Conservation (phyloP, 2,888 invertebrate species). For the Scaptomyza tumidula region DNA sequence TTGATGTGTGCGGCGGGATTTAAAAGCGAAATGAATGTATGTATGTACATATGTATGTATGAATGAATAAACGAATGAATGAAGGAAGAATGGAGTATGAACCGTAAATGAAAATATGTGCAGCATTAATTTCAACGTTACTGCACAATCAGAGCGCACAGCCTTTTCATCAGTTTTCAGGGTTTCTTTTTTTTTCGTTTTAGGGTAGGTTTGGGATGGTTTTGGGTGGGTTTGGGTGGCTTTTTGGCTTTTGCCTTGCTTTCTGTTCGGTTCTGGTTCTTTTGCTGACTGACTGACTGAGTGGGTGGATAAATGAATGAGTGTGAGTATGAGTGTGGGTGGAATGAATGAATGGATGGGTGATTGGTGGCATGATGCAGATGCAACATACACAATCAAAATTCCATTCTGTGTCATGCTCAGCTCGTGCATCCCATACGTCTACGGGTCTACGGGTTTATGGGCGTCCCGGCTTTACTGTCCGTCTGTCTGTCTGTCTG, state of each 20-base stretch:
- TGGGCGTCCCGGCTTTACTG: slow-evolving; percentile 12
- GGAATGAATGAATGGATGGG: not conserved
- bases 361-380: slow-evolving; percentile 39
- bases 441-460: no score
- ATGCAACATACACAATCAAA: slow-evolving; percentile 68
- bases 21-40: slow-evolving; percentile 22
- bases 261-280: slow-evolving; percentile 15
- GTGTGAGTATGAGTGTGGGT: not conserved
- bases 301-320: not conserved
- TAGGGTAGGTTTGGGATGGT: slow-evolving; percentile 1
- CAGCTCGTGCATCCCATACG: slow-evolving; percentile 25
- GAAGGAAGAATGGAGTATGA: slow-evolving; percentile 47
- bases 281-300: not conserved
- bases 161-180: slow-evolving; percentile 5
- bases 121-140: slow-evolving; percentile 74
- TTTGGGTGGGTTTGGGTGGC: slow-evolving; percentile 8
- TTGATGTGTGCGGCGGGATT: slow-evolving; percentile 36
- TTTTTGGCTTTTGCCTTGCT: slow-evolving; percentile 15
- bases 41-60: slow-evolving; percentile 5
- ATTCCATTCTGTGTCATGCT: slow-evolving; percentile 66
- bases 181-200: no score
- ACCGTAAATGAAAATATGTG: slow-evolving; percentile 74
- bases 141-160: slow-evolving; percentile 59
- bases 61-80: slow-evolving; percentile 4
- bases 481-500: no score